Conservation (phyloP, 2,797 vertebrate species). For the Hemibagrus guttatus region DNA sequence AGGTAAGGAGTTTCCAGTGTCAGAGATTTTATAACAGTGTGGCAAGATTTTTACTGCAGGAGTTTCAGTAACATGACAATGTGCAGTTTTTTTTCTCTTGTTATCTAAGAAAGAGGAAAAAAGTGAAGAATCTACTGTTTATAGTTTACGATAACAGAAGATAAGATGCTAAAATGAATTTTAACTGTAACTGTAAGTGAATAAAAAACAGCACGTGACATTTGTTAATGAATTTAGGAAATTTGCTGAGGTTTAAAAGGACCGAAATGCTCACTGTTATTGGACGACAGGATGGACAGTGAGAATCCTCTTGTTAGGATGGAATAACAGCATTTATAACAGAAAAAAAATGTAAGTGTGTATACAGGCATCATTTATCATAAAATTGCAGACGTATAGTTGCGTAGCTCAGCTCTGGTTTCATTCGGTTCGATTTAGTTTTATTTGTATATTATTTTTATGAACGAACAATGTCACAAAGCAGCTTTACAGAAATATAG, state of each 20-base stretch:
- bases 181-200: background rate
- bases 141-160: background rate
- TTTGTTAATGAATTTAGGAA: background rate
- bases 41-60: background rate
- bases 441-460: no score
- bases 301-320: background rate
- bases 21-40: background rate
- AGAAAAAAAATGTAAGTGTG: no score
- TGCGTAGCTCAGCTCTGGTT: no score
- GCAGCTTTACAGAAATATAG: no score
- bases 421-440: no score
- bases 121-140: background rate
- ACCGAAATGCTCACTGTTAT: background rate
- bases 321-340: background rate
- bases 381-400: no score
- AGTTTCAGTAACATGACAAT: background rate
- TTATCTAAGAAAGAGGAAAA: background rate
- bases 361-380: no score
- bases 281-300: background rate
- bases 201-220: background rate
- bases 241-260: background rate
- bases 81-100: background rate
- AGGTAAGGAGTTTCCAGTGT: background rate
- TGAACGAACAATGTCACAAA: no score
- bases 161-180: background rate